Evolutionary conservation across 1,140 invertebrate species (phyloP), one percentile per base, ranked within the genome.

Genomic region (Daktulosphaira vitifoliae): DNA sequence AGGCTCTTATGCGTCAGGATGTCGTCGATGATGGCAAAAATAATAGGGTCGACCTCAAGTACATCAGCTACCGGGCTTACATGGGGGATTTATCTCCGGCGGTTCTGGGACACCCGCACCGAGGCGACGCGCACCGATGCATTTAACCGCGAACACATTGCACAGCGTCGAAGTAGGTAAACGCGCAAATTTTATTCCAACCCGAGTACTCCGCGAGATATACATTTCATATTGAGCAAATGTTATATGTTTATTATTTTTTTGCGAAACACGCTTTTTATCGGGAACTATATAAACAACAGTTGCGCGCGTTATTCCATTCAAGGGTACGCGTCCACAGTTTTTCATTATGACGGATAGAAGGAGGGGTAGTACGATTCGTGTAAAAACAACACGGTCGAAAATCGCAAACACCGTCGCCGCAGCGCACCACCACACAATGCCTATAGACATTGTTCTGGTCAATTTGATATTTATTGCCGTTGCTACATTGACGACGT

Each of bases 1-100:
- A 48, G 46, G 18, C 2, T 42, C 18, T 2, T 1, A 16, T 37
- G 3, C 1, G 18, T 9, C 29, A 15, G 37, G 20, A 53, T 22
- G 50, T 4, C 2, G 9, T 33, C 18, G 16, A 18, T 6, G 51
- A 25, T 29, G 25, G 23, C 23, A 25, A 8, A 38, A 25, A 23
- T n/a, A 59, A 62, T 48, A 46, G 56, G 56, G 56, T 62, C 56
- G 42, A 33, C n/a, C 16, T 16, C n/a, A n/a, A n/a, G n/a, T n/a
- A n/a, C n/a, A 33, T 6, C 29, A 33, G 22, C 22, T 4, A 25
- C 15, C 39, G 39, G 11, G 5, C 42, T 29, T 23, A 13, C 25
- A 62, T 62, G 56, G 15, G 56, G 56, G 56, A 62, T 42, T 62
- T 62, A 62, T 62, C 56, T 39, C 13, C 39, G n/a, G 15, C 29